Percentiles rank a stretch among this genome's conserved stretches.
Conservation (phyloP, 2,113 vertebrate genomes). For the Litocranius walleri region DNA sequence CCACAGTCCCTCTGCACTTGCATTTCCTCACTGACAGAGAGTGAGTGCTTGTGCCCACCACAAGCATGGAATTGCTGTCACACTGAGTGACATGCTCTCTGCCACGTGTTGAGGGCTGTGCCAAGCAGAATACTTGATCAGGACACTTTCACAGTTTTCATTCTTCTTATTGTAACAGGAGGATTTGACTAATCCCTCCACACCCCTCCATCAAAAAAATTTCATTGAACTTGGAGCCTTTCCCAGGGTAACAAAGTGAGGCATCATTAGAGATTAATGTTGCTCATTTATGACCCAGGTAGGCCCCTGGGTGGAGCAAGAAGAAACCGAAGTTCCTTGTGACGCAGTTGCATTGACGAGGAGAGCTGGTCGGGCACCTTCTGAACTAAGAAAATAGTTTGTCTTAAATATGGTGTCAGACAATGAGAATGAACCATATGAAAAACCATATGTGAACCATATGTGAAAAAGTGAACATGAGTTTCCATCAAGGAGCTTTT, state of each 20-base stretch:
- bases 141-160: background rate
- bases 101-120: background rate
- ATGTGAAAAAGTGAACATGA: background rate
- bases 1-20: background rate
- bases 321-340: background rate
- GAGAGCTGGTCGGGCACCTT: background rate
- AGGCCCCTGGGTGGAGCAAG: background rate
- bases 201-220: background rate
- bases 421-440: background rate
- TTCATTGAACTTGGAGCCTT: background rate
- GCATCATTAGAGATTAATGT: background rate
- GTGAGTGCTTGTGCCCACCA: background rate
- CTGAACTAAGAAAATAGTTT: background rate
- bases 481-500: background rate
- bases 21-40: background rate
- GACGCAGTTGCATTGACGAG: background rate
- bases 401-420: background rate
- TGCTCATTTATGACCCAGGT: background rate
- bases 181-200: background rate
- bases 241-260: background rate
- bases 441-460: background rate
- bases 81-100: background rate
- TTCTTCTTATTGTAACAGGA: background rate
- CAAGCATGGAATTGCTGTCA: background rate
- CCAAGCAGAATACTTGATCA: fast-evolving